Evolutionary conservation across 2,113 vertebrate species (phyloP), one percentile per base, ranked within the genome.

Genomic region (Chionis minor): DNA sequence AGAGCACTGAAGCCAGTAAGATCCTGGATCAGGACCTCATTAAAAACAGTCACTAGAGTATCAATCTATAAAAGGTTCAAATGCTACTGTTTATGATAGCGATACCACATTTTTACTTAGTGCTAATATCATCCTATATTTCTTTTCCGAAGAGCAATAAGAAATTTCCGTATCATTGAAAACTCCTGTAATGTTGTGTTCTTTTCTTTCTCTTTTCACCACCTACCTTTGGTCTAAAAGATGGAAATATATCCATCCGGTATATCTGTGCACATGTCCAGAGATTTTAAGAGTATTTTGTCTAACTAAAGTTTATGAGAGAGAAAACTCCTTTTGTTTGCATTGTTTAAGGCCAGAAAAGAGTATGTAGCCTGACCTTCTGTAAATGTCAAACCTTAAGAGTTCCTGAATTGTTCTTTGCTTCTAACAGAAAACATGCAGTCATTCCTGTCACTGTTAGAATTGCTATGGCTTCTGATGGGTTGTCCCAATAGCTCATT

Each of bases 361-460:
- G 67, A 74, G n/a, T 52, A 23, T 38, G 63, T 62, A 66, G 55
- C 63, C 59, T 94, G 91, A 94, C 88, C 91, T 94, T 95, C 91
- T 94, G 83, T 58, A 96, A 94, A 96, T 91, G 92, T 92, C 91
- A 97, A 28, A 78, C 35, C 81, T 85, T 62, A 75, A 74, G 40
- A 92, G 49, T 67, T 92, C 75, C 55, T 79, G 84, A 62, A 42
- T 74, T 78, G 59, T 84, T 70, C 87, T 92, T 84, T 93, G 32
- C 47, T 66, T 84, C 59, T 84, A 7, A 45, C 2, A 52, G 72
- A 56, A 86, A 83, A 21, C 16, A 40, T 26, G n/a, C 80, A 91
- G 75, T 87, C 18, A 19, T 81, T 51, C 28, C 32, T 62, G 47
- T 54, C 70, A 42, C 63, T 62, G 55, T 24, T 75, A 26, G 35